Base-by-base conservation (phyloP, 2,113 vertebrate species). In the Onychostruthus taczanowskii region DNA sequence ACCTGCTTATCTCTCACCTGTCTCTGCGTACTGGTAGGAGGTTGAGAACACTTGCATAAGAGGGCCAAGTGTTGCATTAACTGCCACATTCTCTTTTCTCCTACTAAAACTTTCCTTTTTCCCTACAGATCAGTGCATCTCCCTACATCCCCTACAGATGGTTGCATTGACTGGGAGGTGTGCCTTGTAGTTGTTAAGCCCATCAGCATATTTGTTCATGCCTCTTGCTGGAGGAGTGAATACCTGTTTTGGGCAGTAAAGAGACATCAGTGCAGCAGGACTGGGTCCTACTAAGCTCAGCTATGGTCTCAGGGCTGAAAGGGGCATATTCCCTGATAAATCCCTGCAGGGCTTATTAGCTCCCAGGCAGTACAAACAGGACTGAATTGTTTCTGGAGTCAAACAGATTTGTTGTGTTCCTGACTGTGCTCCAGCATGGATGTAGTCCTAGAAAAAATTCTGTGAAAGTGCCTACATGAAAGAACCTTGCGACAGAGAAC, bases 231-330 rank as follows among this genome's bases (percentile, higher is more conserved):
- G 35, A 66, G 22, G 27, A 62, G 21, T 63, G 24, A 44, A 13
- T 58, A 35, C 2, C 6, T 58, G 21, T 43, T 41, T 11, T 7
- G 30, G 35, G 59, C 58, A 44, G 37, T 47, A 59, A 46, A 73
- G 22, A 33, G 33, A 59, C 35, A 12, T 15, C 28, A 66, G 7
- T 19, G 33, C n/a, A 49, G 47, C n/a, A 52, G 16, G 28, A 35
- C 11, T 10, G 6, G 13, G 30, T 63, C 35, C 27, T 69, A 19
- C 50, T 11, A 75, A 46, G 35, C 5, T 0, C 1, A 41, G 0
- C 15, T 37, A 0, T 1, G 4, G 18, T 56, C 31, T 39, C 9
- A 52, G 3, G 23, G 22, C 50, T 62, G 24, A 43, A 82, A 58
- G 43, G 33, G 22, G 7, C 5, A 2, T 58, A 6, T 33, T 62